Conservation (phyloP, 2,888 invertebrate genomes). For the Melikaiella ostensackeni region DNA sequence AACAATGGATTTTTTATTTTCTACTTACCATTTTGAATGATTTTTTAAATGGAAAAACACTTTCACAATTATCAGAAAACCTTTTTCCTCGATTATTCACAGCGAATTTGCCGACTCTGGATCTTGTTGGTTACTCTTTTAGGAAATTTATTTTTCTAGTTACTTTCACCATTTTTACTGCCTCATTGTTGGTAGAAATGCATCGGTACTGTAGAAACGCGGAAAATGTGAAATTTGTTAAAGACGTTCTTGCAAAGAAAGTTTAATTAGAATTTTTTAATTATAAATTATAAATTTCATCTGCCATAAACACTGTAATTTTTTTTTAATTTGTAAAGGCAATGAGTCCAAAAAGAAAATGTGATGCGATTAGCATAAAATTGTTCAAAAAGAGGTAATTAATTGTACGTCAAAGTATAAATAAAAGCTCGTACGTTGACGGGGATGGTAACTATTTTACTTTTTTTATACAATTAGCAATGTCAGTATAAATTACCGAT, state of each 20-base stretch:
- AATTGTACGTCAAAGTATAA: neutral
- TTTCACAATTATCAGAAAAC: neutral
- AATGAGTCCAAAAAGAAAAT: neutral
- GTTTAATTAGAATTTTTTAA: neutral
- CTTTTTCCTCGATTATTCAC: slow-evolving; percentile 14
- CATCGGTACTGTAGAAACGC: neutral
- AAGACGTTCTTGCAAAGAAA: no score
- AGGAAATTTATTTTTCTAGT: neutral
- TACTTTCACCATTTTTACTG: neutral
- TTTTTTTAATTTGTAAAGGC: neutral
- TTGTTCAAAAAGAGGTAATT: neutral
- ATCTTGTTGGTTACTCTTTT: neutral
- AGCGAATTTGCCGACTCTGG: neutral
- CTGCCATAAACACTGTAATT: neutral
- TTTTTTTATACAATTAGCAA: neutral
- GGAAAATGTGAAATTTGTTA: neutral
- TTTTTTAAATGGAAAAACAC: slow-evolving; percentile 6
- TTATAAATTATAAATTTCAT: neutral
- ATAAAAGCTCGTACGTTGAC: neutral
- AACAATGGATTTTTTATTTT: neutral
- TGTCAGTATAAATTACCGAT: neutral
- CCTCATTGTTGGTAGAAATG: neutral
- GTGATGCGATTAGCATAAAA: neutral
- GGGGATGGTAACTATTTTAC: neutral
- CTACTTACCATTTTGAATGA: slow-evolving; percentile 26